A percentile compares a stretch with the other conserved stretches of the same genome.
Conservation (phyloP, 2,113 vertebrate species). For the Rhabdornis inornatus region DNA sequence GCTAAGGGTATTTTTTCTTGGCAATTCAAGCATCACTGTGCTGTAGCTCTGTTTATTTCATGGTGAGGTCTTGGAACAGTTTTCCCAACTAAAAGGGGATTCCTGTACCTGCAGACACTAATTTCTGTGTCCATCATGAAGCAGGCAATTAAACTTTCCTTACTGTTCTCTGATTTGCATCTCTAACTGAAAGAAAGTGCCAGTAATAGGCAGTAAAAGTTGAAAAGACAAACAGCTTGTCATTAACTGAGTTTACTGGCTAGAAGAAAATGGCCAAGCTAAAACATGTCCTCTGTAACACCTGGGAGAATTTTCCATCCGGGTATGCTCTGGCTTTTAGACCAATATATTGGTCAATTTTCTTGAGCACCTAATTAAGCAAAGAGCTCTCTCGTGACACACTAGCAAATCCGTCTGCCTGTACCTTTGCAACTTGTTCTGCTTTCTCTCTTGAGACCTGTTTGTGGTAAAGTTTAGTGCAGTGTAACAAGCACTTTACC, state of each 20-base stretch:
- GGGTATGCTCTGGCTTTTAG: not conserved
- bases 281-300: not conserved
- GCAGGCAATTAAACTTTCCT: not conserved
- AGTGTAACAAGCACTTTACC: not conserved
- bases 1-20: not conserved
- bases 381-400: not conserved
- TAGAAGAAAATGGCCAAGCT: not conserved
- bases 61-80: not conserved
- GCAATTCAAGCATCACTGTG: not conserved
- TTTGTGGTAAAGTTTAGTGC: not conserved
- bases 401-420: not conserved
- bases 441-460: not conserved
- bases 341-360: not conserved
- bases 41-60: not conserved
- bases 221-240: not conserved
- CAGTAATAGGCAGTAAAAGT: not conserved
- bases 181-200: not conserved
- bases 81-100: not conserved
- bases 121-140: not conserved
- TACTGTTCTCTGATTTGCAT: not conserved
- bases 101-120: not conserved
- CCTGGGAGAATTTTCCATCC: not conserved
- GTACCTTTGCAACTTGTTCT: not conserved
- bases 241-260: not conserved
- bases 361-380: not conserved